Evolutionary conservation across 2,797 vertebrate genomes (phyloP).

Genomic region (Alauda arvensis): DNA sequence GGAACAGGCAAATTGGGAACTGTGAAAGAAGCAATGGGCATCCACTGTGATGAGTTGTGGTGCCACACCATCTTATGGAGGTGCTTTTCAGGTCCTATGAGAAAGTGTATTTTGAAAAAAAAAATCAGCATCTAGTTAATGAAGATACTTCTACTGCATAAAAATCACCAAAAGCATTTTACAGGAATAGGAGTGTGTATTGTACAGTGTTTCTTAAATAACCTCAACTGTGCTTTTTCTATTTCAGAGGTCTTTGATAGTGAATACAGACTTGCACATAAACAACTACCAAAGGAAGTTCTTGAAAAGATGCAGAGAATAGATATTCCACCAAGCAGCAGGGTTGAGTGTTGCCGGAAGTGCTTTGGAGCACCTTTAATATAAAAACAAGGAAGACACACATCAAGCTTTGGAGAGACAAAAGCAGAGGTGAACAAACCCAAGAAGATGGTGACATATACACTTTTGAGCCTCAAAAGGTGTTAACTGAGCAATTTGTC

Average conservation of each 20-base stretch:
- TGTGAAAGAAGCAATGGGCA: not conserved
- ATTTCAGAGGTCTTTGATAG: slow-evolving; percentile 92
- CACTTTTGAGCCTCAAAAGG: not conserved
- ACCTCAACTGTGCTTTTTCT: slow-evolving; percentile 29
- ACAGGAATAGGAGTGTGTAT: not conserved
- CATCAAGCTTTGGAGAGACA: not conserved
- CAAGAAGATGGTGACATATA: not conserved
- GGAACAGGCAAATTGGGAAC: not conserved
- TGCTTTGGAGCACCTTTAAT: slow-evolving; percentile 88
- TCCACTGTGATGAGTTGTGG: not conserved
- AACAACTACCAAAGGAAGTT: slow-evolving; percentile 81
- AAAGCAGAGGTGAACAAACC: not conserved
- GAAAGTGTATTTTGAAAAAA: not conserved
- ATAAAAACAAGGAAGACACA: slow-evolving; percentile 60
- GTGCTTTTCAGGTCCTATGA: not conserved
- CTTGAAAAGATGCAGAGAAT: slow-evolving; percentile 82
- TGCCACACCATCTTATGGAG: not conserved
- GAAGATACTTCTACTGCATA: not conserved
- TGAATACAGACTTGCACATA: slow-evolving; percentile 86
- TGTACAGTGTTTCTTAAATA: not conserved
- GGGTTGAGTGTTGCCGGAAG: slow-evolving; percentile 87
- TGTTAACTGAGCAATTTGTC: slow-evolving; percentile 9
- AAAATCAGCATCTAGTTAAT: not conserved
- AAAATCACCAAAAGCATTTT: not conserved
- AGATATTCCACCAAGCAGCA: slow-evolving; percentile 82